These are phyloP conservation scores for Platysternon megacephalum DNA, from an alignment of 2,113 vertebrate genomes.

Conservation along the genomic window DNA sequence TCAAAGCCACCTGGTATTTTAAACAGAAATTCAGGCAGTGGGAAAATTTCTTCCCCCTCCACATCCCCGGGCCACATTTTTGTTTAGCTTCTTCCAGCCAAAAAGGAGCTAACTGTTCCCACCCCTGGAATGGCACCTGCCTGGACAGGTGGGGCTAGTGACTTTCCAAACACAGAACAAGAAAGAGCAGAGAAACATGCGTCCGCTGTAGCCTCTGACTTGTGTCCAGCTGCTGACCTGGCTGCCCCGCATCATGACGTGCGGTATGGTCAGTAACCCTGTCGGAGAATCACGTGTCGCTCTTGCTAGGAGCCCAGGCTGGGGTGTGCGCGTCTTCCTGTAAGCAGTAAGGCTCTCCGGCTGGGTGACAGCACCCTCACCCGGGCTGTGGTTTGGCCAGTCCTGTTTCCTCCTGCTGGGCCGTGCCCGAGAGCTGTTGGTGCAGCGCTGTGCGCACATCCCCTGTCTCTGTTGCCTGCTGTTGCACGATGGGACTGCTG, in stretches of 20 bases:
- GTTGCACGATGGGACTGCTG: no score
- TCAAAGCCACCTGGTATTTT: rapidly evolving
- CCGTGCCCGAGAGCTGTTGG: no score
- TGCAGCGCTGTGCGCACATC: no score
- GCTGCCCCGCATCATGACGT: background rate
- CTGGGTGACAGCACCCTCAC: no score
- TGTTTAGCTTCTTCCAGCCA: background rate
- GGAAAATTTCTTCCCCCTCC: background rate
- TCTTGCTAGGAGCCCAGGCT: no score
- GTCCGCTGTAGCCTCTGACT: background rate
- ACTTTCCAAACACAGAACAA: background rate
- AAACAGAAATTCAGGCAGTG: rapidly evolving
- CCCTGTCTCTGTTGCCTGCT: no score
- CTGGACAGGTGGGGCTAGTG: rapidly evolving
- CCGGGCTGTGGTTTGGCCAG: no score
- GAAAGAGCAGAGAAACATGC: background rate
- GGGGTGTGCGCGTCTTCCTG: no score
- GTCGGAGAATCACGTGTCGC: background rate
- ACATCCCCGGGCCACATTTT: background rate
- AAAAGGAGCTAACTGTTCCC: rapidly evolving
- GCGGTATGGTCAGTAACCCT: background rate
- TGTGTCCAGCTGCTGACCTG: rapidly evolving
- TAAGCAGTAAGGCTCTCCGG: no score
- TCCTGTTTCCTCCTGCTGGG: no score
- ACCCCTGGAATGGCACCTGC: rapidly evolving